Evolutionary conservation across 2,113 vertebrate species (phyloP).

Genomic region (Canis aureus): DNA sequence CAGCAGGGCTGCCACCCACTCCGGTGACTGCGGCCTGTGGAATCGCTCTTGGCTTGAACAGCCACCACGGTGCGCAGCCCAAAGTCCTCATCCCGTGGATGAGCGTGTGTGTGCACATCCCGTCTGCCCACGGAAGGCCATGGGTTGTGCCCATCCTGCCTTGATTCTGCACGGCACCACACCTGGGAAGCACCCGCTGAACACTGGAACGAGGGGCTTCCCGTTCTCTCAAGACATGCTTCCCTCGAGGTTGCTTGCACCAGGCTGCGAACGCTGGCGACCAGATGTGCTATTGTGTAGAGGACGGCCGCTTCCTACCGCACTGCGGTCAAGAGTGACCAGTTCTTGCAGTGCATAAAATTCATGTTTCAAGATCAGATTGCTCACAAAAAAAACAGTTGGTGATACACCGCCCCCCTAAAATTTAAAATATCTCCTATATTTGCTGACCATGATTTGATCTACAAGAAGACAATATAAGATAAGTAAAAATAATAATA

Average conservation of each 20-base stretch:
- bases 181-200: accelerated
- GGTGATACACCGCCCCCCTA: accelerated
- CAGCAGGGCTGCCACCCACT: too few species aligned
- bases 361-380: background rate
- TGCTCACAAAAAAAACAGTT: background rate
- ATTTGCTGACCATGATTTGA: background rate
- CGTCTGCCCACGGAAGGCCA: accelerated
- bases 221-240: too few species aligned
- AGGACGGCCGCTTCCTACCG: accelerated
- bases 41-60: accelerated
- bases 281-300: accelerated
- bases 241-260: accelerated
- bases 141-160: background rate
- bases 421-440: background rate
- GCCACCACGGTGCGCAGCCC: accelerated
- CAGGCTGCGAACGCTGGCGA: accelerated
- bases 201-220: accelerated
- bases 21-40: accelerated
- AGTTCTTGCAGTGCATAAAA: accelerated
- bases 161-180: accelerated
- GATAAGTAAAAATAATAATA: background rate
- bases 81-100: background rate
- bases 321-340: accelerated
- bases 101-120: accelerated
- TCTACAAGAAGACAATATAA: background rate